A percentile compares a stretch with the other conserved stretches of the same genome.
phyloP scores from a whole-genome alignment of 1,140 invertebrate species.

The Patella vulgata region DNA sequence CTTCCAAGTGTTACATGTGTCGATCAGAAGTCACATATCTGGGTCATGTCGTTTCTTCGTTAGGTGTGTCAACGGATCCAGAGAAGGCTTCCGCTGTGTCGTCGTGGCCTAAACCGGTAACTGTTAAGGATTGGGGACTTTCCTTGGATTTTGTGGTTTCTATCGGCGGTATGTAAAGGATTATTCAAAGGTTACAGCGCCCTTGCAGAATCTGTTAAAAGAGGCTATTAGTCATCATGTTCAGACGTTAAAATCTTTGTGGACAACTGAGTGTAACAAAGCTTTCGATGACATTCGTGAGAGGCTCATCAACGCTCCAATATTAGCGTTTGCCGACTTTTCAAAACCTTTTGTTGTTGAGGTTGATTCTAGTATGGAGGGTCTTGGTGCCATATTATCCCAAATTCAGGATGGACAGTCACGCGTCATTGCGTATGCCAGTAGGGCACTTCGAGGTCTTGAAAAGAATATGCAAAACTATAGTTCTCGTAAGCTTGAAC shows the following conservation, averaged over 20 bases:
- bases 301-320: conserved; percentile 24
- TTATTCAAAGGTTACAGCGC: conserved; percentile 50
- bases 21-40: conserved; percentile 23
- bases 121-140: conserved; percentile 55
- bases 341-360: conserved; percentile 34
- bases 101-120: conserved; percentile 41
- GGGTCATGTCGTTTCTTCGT: conserved; percentile 34
- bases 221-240: conserved; percentile 5
- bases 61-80: conserved; percentile 55
- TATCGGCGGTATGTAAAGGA: conserved; percentile 59
- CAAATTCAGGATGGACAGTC: conserved; percentile 34
- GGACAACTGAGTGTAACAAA: conserved; percentile 3
- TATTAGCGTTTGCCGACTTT: conserved; percentile 34
- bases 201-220: conserved; percentile 46
- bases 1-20: conserved; percentile 64
- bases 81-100: conserved; percentile 63
- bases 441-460: conserved; percentile 17
- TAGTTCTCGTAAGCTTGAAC: not conserved
- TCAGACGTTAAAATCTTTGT: not conserved
- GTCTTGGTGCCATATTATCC: conserved; percentile 43
- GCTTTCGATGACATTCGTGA: conserved; percentile 32
- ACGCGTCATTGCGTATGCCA: conserved; percentile 29
- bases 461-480: conserved; percentile 28
- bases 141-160: conserved; percentile 68
- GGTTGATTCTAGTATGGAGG: conserved; percentile 31